These are phyloP conservation scores for Oryzias celebensis DNA, from an alignment of 2,113 vertebrate species.

Conservation along the genomic window DNA sequence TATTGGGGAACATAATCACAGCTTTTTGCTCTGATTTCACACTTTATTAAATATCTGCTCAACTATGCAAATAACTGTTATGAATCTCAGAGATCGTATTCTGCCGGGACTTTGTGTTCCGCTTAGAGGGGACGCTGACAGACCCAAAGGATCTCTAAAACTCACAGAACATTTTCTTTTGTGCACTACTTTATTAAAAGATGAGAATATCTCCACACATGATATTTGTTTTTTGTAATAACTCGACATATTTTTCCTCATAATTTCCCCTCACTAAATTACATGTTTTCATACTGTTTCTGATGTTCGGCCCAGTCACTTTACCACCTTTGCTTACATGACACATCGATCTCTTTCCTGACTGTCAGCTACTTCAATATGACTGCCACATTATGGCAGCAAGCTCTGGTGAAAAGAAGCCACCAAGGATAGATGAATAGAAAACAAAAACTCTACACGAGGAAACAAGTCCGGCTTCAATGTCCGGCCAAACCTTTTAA, in stretches of 20 bases:
- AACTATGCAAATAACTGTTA: slow-evolving; percentile 35
- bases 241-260: slow-evolving; percentile 5
- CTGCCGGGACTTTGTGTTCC: slow-evolving; percentile 32
- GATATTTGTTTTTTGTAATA: slow-evolving; percentile 16
- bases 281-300: background rate
- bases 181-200: slow-evolving; percentile 40
- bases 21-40: background rate
- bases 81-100: slow-evolving; percentile 34
- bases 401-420: background rate
- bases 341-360: slow-evolving; percentile 37
- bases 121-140: slow-evolving; percentile 27
- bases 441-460: slow-evolving; percentile 55
- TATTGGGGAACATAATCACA: slow-evolving; percentile 17
- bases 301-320: slow-evolving; percentile 8
- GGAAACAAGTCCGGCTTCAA: slow-evolving; percentile 64
- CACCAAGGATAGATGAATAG: slow-evolving; percentile 25
- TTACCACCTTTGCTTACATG: slow-evolving; percentile 19
- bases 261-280: background rate
- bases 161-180: slow-evolving; percentile 21
- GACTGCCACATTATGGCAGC: slow-evolving; percentile 29
- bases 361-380: slow-evolving; percentile 37
- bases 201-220: slow-evolving; percentile 13
- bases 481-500: slow-evolving; percentile 71
- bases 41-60: slow-evolving; percentile 41
- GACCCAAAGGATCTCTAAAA: slow-evolving; percentile 26